These are phyloP conservation scores for Lepidochrysops patricia DNA, from an alignment of 2,888 invertebrate genomes.

Conservation along the genomic window DNA sequence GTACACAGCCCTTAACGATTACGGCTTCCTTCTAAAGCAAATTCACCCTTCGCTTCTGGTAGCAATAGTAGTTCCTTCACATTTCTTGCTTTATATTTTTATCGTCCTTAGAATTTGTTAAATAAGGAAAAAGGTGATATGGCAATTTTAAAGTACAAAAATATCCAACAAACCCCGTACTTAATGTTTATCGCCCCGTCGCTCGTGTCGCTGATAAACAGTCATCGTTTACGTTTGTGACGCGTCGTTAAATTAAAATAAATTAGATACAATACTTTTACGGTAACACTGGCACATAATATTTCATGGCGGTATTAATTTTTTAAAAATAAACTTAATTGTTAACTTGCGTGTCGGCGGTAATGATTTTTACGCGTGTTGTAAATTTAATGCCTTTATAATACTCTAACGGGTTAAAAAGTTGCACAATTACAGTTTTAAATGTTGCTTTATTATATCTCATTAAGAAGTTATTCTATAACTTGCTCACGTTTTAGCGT, in stretches of 20 bases:
- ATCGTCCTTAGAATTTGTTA: not conserved
- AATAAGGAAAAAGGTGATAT: not conserved
- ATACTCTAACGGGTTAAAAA: conserved; percentile 25
- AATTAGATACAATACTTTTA: conserved; percentile 7
- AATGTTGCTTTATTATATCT: no score
- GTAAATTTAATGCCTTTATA: conserved; percentile 26
- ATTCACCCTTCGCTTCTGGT: no score
- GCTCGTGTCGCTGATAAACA: conserved; percentile 2
- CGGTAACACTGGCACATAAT: conserved; percentile 18
- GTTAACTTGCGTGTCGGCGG: conserved; percentile 41
- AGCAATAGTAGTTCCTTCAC: not conserved
- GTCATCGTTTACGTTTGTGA: not conserved
- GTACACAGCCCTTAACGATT: no score
- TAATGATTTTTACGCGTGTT: conserved; percentile 9
- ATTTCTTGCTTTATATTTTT: not conserved
- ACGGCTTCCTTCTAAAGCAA: no score
- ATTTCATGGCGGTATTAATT: conserved; percentile 28
- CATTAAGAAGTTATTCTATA: no score
- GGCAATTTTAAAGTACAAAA: not conserved
- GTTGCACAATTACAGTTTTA: conserved; percentile 4
- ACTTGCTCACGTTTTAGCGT: no score
- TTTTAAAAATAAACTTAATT: conserved; percentile 33
- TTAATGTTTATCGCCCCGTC: not conserved
- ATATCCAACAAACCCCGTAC: not conserved
- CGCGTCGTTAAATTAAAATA: conserved; percentile 2